Evolutionary conservation across 2,797 vertebrate species (phyloP).

Genomic region (Sorex maritimensis): DNA sequence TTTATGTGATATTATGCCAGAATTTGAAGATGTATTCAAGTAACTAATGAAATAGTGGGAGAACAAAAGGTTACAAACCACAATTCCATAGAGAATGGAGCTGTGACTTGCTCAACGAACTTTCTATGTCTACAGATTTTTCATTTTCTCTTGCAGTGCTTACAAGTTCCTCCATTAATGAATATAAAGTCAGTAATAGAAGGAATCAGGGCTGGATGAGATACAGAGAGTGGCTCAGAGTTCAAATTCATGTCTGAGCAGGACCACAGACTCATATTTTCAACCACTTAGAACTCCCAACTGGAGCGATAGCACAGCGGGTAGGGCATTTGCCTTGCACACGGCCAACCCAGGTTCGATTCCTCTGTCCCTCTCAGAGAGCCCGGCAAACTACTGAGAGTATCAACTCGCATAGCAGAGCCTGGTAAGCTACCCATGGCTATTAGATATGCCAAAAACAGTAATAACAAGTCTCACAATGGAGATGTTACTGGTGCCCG

Average conservation of each 20-base stretch:
- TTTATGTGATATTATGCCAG: conserved; percentile 42
- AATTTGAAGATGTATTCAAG: conserved; percentile 23
- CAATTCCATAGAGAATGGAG: conserved; percentile 5
- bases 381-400: too few relatives aligned
- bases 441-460: too few relatives aligned
- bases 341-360: too few relatives aligned
- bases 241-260: conserved; percentile 38
- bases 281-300: background rate
- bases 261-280: background rate
- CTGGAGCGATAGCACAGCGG: too few relatives aligned
- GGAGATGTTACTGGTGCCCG: too few relatives aligned
- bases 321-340: too few relatives aligned
- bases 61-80: conserved; percentile 39
- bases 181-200: background rate
- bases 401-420: too few relatives aligned
- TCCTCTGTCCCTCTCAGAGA: too few relatives aligned
- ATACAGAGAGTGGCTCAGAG: too few relatives aligned
- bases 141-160: background rate
- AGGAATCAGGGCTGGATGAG: background rate
- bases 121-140: background rate
- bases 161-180: background rate
- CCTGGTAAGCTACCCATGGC: too few relatives aligned
- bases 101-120: conserved; percentile 27
- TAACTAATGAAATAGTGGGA: conserved; percentile 5
- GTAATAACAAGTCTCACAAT: too few relatives aligned